Percentiles rank a stretch among this genome's conserved stretches.
These are phyloP conservation scores for Scomber japonicus DNA, from an alignment of 2,113 vertebrate genomes.

Conservation along the genomic window DNA sequence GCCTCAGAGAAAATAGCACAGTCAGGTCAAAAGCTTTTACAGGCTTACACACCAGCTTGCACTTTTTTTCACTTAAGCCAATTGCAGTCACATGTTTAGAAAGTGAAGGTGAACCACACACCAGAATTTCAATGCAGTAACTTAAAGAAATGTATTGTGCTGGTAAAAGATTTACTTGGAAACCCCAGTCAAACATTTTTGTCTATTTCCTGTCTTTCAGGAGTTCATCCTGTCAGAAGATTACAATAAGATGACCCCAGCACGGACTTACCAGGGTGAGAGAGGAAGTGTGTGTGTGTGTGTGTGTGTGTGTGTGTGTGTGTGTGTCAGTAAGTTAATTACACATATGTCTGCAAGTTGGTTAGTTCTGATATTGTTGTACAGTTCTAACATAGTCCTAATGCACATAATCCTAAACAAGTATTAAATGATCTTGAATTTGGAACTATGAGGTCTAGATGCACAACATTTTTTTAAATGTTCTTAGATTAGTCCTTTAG, in stretches of 20 bases:
- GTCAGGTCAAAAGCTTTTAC: not conserved
- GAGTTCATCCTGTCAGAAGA: slow-evolving; percentile 98
- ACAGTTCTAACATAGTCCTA: too few relatives aligned
- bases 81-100: too few relatives aligned
- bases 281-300: slow-evolving; percentile 41
- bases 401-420: too few relatives aligned
- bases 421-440: too few relatives aligned
- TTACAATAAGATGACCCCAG: slow-evolving; percentile 97
- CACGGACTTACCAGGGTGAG: slow-evolving; percentile 94
- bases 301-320: not conserved
- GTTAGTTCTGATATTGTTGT: not conserved
- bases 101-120: too few relatives aligned
- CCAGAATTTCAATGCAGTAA: not conserved
- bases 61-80: too few relatives aligned
- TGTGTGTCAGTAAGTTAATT: not conserved
- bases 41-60: not conserved
- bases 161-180: not conserved
- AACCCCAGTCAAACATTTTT: not conserved
- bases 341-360: not conserved
- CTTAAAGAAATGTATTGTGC: not conserved
- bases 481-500: too few relatives aligned
- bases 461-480: too few relatives aligned
- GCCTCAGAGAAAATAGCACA: slow-evolving; percentile 6
- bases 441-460: too few relatives aligned
- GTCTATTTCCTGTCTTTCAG: slow-evolving; percentile 78